Percentiles rank a stretch among this genome's conserved stretches.
phyloP scores from a whole-genome alignment of 2,797 vertebrate species.

The Monodelphis domestica region DNA sequence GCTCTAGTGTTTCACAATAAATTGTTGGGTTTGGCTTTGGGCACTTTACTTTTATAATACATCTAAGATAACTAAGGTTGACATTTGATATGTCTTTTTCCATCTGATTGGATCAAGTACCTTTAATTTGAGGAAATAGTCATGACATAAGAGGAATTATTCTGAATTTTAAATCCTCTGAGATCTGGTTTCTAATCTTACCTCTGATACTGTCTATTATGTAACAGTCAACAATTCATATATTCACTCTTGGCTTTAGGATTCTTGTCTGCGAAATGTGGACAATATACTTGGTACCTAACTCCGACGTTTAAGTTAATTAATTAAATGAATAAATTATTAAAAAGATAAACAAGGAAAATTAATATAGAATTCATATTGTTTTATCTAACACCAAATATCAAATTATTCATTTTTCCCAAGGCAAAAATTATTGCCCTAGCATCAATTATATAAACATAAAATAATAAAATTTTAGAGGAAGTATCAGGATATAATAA shows the following conservation, averaged over 20 bases:
- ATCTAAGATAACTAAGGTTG: not conserved
- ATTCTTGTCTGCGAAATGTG: constrained; percentile 18
- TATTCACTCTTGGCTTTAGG: not conserved
- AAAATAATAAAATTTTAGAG: no score
- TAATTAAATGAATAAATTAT: no score
- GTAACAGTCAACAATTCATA: not conserved
- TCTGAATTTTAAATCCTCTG: not conserved
- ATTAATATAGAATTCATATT: no score
- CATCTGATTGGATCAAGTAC: not conserved
- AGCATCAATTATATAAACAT: no score
- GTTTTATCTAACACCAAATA: no score
- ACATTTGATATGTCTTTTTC: not conserved
- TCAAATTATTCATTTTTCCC: no score
- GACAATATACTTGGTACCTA: not conserved
- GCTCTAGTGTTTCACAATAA: not conserved
- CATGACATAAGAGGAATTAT: not conserved
- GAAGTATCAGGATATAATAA: no score
- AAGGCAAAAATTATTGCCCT: no score
- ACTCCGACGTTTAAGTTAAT: no score
- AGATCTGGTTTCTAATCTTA: not conserved
- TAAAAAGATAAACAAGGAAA: no score
- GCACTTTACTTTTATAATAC: not conserved
- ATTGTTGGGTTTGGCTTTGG: not conserved
- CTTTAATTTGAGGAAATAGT: no score
- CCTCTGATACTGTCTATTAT: not conserved